Base-by-base conservation (phyloP, 2,888 invertebrate genomes). In the Xanthia togata region DNA sequence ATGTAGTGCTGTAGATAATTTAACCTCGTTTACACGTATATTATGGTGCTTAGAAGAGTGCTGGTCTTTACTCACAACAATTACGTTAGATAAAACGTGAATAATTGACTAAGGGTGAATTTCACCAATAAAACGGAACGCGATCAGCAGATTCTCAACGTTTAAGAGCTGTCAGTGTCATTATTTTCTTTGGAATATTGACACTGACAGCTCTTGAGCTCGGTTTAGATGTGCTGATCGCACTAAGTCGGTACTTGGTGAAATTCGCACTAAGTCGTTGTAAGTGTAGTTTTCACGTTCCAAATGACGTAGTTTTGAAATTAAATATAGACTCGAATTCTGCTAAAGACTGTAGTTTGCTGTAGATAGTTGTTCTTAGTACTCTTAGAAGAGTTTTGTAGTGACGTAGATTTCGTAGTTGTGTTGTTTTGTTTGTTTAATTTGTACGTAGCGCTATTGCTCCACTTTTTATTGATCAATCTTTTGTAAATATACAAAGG, bases 1-100 rank as follows among this genome's bases (percentile, higher is more conserved):
- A 76, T 62, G 63, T 84, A 82, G 69, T 75, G n/a, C 31, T 38
- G 53, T 87, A 84, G 70, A 65, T 65, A 44, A n/a, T 60, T 35
- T 17, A n/a, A 8, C 26, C 1, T 20, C 12, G 44, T 65, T 83
- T 59, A 9, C 44, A 78, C 57, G 44, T 17, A n/a, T n/a, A n/a
- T 9, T 64, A 44, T 82, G 59, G 41, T 20, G 8, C 35, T 59
- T 17, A 31, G 59, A 31, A 60, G 50, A 79, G 17, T 53, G 6
- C n/a, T 47, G 5, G 12, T 26, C 14, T 59, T 59, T 47, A 77
- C 11, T 67, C 9, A 4, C 14, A 47, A 53, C 9, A 20, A 64
- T 26, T 50, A 50, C 26, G 57, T 57, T 5, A 23, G 0, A 64
- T 78, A 23, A 63, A 76, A 76, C 50, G 41, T 78, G 63, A 41